A percentile compares a stretch with the other conserved stretches of the same genome.
Evolutionary conservation across 2,888 invertebrate genomes (phyloP).

Genomic region (Harmothoe impar): DNA sequence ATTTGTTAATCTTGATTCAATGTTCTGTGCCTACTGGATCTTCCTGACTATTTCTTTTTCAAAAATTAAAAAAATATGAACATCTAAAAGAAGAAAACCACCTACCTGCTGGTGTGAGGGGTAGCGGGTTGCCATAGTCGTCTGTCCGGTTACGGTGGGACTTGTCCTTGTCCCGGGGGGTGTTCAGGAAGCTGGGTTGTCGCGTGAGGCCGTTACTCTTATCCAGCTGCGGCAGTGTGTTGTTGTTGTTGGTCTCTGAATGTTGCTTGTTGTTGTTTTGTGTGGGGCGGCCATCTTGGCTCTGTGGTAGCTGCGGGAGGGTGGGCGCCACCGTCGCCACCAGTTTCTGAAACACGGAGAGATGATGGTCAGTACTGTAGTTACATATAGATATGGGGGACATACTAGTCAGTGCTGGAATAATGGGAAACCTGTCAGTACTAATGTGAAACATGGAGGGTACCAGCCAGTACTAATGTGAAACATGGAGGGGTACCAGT

Average conservation of each 20-base stretch:
- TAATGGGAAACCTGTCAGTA: no score
- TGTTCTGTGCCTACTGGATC: no score
- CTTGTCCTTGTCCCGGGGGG: slow-evolving; percentile 57
- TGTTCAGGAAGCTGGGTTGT: slow-evolving; percentile 63
- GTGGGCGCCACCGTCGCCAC: slow-evolving; percentile 68
- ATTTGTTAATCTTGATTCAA: no score
- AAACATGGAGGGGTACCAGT: no score
- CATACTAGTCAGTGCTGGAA: no score
- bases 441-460: no score
- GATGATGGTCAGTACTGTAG: neutral
- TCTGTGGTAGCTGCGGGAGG: slow-evolving; percentile 64
- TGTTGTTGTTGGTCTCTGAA: slow-evolving; percentile 52
- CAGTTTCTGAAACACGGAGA: slow-evolving; percentile 64
- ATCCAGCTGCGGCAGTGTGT: slow-evolving; percentile 65
- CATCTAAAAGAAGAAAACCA: no score
- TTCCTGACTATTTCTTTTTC: no score
- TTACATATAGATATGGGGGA: no score
- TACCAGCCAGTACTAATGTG: no score
- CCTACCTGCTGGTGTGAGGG: slow-evolving; percentile 63
- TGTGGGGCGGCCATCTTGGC: slow-evolving; percentile 61
- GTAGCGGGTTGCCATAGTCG: slow-evolving; percentile 63
- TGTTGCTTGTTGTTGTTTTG: slow-evolving; percentile 39
- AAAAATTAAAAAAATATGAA: no score
- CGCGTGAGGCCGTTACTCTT: slow-evolving; percentile 66
- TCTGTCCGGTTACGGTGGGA: neutral